phyloP scores from a whole-genome alignment of 2,888 invertebrate species.

The Sesia apiformis region DNA sequence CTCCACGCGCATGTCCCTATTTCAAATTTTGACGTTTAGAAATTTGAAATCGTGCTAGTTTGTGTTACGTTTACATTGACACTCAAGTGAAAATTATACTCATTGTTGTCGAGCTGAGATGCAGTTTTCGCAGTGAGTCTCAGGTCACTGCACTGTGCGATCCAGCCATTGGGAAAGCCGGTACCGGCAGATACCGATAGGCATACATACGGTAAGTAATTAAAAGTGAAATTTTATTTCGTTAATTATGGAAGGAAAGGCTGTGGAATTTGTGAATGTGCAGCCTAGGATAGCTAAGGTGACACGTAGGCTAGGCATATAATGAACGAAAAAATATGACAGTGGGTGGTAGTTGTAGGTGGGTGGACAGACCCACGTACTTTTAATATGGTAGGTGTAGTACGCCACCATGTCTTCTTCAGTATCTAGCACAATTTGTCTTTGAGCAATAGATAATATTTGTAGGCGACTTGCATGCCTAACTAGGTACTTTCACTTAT shows the following conservation, averaged over 20 bases:
- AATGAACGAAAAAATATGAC: constrained; percentile 45
- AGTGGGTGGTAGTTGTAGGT: constrained; percentile 63
- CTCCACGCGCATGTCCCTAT: constrained; percentile 46
- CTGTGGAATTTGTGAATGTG: constrained; percentile 4
- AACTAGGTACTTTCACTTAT: too few species aligned
- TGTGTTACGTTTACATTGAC: constrained; percentile 17
- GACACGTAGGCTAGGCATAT: constrained; percentile 55
- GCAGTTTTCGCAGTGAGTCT: not conserved
- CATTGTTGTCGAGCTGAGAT: constrained; percentile 7
- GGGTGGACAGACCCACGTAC: constrained; percentile 55
- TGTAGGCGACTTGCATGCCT: not conserved
- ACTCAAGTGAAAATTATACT: constrained; percentile 21
- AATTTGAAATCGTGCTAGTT: constrained; percentile 49
- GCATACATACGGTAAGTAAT: constrained; percentile 56
- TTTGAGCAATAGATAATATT: constrained; percentile 18
- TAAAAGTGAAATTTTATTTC: constrained; percentile 37
- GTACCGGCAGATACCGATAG: constrained; percentile 37
- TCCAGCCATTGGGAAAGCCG: constrained; percentile 45
- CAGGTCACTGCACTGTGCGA: constrained; percentile 21
- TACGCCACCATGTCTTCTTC: constrained; percentile 45
- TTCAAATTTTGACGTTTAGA: constrained; percentile 47
- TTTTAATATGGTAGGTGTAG: constrained; percentile 54
- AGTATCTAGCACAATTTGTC: constrained; percentile 32
- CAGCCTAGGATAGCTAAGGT: constrained; percentile 38
- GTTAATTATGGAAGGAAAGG: constrained; percentile 20